Base-by-base conservation (phyloP, 2,797 vertebrate species). In the Tamandua tetradactyla region DNA sequence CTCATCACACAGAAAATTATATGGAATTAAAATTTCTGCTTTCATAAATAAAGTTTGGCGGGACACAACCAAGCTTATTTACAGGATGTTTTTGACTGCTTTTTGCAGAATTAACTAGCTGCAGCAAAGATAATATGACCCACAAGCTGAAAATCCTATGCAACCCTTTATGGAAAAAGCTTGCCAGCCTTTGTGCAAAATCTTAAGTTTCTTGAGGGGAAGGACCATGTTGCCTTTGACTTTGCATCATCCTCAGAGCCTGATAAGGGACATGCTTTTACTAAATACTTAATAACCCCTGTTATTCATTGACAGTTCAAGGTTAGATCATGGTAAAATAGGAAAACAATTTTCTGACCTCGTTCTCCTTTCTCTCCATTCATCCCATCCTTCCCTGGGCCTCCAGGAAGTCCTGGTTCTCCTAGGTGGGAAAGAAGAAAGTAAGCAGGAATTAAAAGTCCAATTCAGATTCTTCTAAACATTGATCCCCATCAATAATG, bases 311-410 rank as follows among this genome's bases (percentile, higher is more conserved):
- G 35, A 37, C 13, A 59, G 55, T 80, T 27, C 35, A 55, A n/a
- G 25, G 35, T 80, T 7, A 40, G 78, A 57, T 23, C 49, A 79
- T 57, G 37, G 32, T 37, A 30, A 4, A 30, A 20, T 8, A 11
- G n/a, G 40, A 62, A 87, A 59, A 30, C 37, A 11, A 1, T 81
- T 82, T n/a, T 98, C 98, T 97, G 96, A 99, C 99, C 99, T 98
- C 0, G 95, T 94, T 99, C 98, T 0, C 99, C 99, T 97, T 98
- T 99, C 92, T 99, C 98, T 96, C 99, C 99, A 66, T 96, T 98
- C 30, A 93, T 84, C 35, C 99, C 99, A 61, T 98, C 97, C 93
- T 85, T 98, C 76, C 99, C 99, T 47, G 97, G 96, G 82, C 82
- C 94, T 44, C 99, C 99, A 42, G 98, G 96, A 57, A 93, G 97